A percentile compares a stretch with the other conserved stretches of the same genome.
Evolutionary conservation across 2,888 invertebrate species (phyloP).

Genomic region (Caenorhabditis becei): DNA sequence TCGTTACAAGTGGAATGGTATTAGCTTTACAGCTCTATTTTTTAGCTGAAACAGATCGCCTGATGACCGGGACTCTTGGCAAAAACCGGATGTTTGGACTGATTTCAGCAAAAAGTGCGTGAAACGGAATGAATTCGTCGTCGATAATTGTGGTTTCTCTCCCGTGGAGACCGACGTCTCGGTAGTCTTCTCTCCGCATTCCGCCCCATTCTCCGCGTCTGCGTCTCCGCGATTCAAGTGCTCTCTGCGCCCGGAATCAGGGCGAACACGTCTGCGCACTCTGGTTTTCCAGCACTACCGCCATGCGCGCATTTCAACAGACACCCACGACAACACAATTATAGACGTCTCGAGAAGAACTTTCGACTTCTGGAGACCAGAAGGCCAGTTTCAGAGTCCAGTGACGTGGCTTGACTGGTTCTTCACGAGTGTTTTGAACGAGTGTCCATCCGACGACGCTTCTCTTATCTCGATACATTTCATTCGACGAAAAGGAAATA

Average conservation of each 20-base stretch:
- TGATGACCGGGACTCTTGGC: too few relatives aligned
- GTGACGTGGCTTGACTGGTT: conserved; percentile 22
- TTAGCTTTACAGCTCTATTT: too few relatives aligned
- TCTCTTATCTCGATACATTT: conserved; percentile 44
- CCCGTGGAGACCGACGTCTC: conserved; percentile 17
- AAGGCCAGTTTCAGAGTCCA: conserved; percentile 8
- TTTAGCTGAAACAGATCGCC: too few relatives aligned
- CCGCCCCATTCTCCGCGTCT: conserved; percentile 27
- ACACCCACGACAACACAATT: conserved; percentile 18
- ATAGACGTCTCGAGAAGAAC: conserved; percentile 20
- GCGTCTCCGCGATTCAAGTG: conserved; percentile 27
- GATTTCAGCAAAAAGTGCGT: conserved; percentile 6
- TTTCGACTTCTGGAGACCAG: background rate
- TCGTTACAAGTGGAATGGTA: too few relatives aligned
- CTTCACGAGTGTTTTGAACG: conserved; percentile 25
- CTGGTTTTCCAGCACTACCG: conserved; percentile 16
- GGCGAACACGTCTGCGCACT: conserved; percentile 50
- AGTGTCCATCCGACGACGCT: conserved; percentile 1
- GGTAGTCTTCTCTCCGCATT: conserved; percentile 27
- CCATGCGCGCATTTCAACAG: background rate
- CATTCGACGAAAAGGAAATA: conserved; percentile 31
- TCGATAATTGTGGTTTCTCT: conserved; percentile 45
- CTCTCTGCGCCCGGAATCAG: conserved; percentile 33
- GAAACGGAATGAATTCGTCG: background rate
- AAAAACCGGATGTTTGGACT: too few relatives aligned